A percentile compares a stretch with the other conserved stretches of the same genome.
phyloP scores from a whole-genome alignment of 2,113 vertebrate genomes.

The Cairina moschata region DNA sequence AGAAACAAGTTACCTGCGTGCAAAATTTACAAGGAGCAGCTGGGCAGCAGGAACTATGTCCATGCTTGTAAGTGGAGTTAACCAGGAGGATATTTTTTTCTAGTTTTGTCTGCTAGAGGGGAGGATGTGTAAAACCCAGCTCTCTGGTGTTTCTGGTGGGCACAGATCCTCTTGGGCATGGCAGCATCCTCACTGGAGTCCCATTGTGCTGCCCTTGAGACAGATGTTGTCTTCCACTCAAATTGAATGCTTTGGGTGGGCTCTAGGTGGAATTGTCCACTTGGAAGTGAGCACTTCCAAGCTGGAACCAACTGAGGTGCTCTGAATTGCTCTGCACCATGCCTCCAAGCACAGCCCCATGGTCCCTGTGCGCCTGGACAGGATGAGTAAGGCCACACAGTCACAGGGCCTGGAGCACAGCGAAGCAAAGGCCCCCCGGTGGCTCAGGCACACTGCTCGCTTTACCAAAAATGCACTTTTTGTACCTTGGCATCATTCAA shows the following conservation, averaged over 20 bases:
- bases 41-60: neutral
- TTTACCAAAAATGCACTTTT: neutral
- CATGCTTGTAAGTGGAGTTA: neutral
- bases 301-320: neutral
- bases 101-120: accelerated
- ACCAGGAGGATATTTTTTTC: neutral
- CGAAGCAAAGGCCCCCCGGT: neutral
- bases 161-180: accelerated
- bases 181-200: neutral
- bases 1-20: neutral
- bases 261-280: neutral
- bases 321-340: too few relatives aligned
- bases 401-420: neutral
- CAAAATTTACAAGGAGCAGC: neutral
- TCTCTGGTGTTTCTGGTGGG: neutral
- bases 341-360: neutral
- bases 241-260: neutral
- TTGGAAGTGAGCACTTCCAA: neutral
- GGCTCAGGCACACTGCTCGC: neutral
- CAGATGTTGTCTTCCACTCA: neutral
- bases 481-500: neutral
- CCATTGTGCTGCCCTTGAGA: neutral
- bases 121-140: neutral
- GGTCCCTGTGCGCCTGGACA: neutral
- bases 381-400: neutral